phyloP scores from a whole-genome alignment of 1,140 invertebrate genomes.

The Neodiprion virginianus region DNA sequence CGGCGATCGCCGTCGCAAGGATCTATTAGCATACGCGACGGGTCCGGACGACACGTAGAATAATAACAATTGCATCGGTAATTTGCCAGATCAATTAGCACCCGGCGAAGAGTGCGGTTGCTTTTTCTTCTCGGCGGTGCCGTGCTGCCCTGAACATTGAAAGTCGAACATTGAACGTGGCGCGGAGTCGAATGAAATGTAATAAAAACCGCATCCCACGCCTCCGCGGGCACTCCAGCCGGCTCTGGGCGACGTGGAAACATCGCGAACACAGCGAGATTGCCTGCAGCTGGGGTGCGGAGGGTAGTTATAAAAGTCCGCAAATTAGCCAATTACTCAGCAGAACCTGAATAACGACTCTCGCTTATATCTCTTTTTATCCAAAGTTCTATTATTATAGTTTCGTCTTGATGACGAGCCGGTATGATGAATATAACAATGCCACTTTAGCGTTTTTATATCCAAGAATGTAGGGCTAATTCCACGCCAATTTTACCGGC shows the following conservation, averaged over 20 bases:
- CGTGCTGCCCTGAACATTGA: not conserved
- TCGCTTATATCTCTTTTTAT: too few relatives aligned
- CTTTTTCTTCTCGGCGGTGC: not conserved
- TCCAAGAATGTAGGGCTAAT: too few relatives aligned
- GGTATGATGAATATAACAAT: too few relatives aligned
- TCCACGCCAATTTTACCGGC: too few relatives aligned
- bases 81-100: not conserved
- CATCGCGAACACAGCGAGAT: not conserved
- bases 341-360: not conserved
- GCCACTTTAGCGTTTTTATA: too few relatives aligned
- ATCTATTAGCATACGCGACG: not conserved
- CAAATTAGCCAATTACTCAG: slow-evolving; percentile 4
- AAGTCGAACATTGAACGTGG: not conserved
- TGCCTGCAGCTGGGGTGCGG: not conserved
- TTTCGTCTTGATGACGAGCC: too few relatives aligned
- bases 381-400: too few relatives aligned
- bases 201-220: not conserved
- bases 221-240: not conserved
- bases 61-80: not conserved
- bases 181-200: not conserved
- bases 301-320: not conserved
- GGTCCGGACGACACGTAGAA: not conserved
- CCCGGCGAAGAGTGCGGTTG: not conserved
- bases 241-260: not conserved
- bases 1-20: not conserved